A percentile compares a stretch with the other conserved stretches of the same genome.
Conservation (phyloP, 2,888 invertebrate species). For the Drosophila setosimentum region DNA sequence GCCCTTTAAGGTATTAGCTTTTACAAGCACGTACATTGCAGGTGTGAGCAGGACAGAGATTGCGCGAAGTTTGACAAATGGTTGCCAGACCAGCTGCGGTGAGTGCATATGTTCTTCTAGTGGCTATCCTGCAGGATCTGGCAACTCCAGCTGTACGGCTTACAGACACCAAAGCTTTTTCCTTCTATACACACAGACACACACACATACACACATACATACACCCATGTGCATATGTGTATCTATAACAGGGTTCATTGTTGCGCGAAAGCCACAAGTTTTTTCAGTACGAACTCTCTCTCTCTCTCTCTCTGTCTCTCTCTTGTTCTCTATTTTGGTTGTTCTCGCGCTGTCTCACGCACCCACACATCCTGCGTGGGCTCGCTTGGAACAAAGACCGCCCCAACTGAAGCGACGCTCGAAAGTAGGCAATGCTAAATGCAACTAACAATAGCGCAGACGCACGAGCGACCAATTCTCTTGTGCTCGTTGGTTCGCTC, state of each 20-base stretch:
- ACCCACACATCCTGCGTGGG: conserved; percentile 23
- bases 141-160: conserved; percentile 52
- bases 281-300: conserved; percentile 33
- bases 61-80: conserved; percentile 36
- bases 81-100: conserved; percentile 49
- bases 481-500: not conserved
- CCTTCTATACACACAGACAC: conserved; percentile 16
- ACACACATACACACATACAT: conserved; percentile 2
- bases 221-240: conserved; percentile 40
- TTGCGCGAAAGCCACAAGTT: conserved; percentile 67
- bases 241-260: conserved; percentile 68
- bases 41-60: conserved; percentile 9
- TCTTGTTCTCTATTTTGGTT: conserved; percentile 12
- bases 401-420: conserved; percentile 50
- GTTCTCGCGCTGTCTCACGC: not conserved
- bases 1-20: conserved; percentile 60
- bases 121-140: conserved; percentile 46
- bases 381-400: conserved; percentile 11
- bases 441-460: conserved; percentile 69
- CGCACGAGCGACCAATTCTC: conserved; percentile 55
- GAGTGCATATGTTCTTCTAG: not conserved
- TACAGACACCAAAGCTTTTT: conserved; percentile 27
- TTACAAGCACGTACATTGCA: conserved; percentile 10
- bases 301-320: conserved; percentile 15
- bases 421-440: conserved; percentile 71